phyloP scores from a whole-genome alignment of 1,140 invertebrate genomes.

The Elysia chlorotica region DNA sequence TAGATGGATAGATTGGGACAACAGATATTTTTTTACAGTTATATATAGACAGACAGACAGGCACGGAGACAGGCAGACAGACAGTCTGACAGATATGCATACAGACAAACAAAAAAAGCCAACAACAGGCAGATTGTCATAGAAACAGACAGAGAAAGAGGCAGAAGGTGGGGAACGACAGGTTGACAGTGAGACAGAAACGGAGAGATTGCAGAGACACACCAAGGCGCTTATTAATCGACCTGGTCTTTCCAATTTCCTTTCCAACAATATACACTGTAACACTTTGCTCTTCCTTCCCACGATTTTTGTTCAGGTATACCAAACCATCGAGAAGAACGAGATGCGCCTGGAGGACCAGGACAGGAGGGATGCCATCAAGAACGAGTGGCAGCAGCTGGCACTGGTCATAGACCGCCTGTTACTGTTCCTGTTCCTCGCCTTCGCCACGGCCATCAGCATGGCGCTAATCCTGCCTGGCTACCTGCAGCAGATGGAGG shows the following conservation, averaged over 20 bases:
- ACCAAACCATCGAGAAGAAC: slow-evolving; percentile 74
- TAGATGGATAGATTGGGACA: too few species aligned
- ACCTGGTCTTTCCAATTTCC: too few species aligned
- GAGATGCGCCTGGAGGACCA: slow-evolving; percentile 73
- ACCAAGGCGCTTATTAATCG: too few species aligned
- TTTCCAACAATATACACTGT: too few species aligned
- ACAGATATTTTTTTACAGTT: too few species aligned
- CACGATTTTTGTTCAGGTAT: too few species aligned
- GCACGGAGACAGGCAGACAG: background rate
- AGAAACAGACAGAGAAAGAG: slow-evolving; percentile 12
- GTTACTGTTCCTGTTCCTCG: slow-evolving; percentile 72
- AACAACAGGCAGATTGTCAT: slow-evolving; percentile 13
- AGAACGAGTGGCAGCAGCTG: slow-evolving; percentile 79
- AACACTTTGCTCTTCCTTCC: background rate
- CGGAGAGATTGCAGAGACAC: too few species aligned
- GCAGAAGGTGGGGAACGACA: background rate
- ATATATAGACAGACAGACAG: background rate
- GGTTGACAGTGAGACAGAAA: background rate
- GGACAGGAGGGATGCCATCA: slow-evolving; percentile 71
- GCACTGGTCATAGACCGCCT: slow-evolving; percentile 74
- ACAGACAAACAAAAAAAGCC: slow-evolving; percentile 18
- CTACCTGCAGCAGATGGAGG: too few species aligned
- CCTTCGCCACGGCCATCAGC: slow-evolving; percentile 64
- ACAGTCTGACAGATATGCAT: slow-evolving; percentile 19
- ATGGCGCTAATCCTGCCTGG: slow-evolving; percentile 53